Conservation (phyloP, 2,797 vertebrate genomes). For the Fistularia tabacaria region DNA sequence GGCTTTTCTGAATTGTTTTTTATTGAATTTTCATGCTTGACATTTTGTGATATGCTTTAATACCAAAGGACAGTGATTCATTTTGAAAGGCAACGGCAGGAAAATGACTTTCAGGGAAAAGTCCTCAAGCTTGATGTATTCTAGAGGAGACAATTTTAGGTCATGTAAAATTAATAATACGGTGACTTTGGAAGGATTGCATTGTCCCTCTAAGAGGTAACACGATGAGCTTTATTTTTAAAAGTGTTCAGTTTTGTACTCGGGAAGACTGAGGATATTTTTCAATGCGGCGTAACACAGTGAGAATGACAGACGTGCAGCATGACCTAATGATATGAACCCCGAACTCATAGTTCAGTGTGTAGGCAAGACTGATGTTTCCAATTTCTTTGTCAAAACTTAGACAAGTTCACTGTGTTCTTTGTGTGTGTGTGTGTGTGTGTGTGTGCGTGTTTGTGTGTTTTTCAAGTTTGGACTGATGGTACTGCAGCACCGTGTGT, state of each 20-base stretch:
- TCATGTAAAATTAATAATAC: slow-evolving; percentile 1
- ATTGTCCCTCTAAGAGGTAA: too few species aligned
- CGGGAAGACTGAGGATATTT: neutral
- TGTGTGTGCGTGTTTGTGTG: slow-evolving; percentile 15
- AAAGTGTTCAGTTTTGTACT: too few species aligned
- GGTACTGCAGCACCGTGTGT: slow-evolving; percentile 38
- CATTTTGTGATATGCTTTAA: slow-evolving; percentile 3
- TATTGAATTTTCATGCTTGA: slow-evolving; percentile 2
- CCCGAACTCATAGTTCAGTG: slow-evolving; percentile 34
- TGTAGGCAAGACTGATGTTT: slow-evolving; percentile 35
- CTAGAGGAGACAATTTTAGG: slow-evolving; percentile 14
- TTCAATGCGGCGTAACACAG: neutral
- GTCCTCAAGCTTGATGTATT: slow-evolving; percentile 15
- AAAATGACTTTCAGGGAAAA: slow-evolving; percentile 8
- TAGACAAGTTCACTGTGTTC: slow-evolving; percentile 34
- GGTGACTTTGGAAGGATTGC: too few species aligned
- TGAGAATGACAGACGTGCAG: neutral
- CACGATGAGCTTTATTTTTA: too few species aligned
- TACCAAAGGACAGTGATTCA: slow-evolving; percentile 14
- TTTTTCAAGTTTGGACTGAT: slow-evolving; percentile 40
- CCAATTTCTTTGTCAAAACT: slow-evolving; percentile 36
- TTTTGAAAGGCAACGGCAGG: slow-evolving; percentile 3
- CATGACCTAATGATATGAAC: slow-evolving; percentile 24
- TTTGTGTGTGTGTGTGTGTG: slow-evolving; percentile 45
- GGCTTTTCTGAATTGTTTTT: neutral